Evolutionary conservation across 2,797 vertebrate species (phyloP).

Genomic region (Intellagama lesueurii): DNA sequence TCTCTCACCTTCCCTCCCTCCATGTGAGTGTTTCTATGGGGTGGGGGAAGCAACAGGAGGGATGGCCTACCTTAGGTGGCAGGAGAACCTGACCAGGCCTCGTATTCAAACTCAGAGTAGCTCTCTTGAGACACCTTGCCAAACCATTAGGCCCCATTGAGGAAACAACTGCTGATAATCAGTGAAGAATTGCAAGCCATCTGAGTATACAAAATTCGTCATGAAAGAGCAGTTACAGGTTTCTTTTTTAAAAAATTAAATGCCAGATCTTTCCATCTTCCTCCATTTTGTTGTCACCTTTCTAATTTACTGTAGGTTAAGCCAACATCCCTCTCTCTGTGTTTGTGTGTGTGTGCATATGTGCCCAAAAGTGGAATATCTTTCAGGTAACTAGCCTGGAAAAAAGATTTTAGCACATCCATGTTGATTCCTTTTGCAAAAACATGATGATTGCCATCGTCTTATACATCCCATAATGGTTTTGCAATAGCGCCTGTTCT

Average conservation of each 20-base stretch:
- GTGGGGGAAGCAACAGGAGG: no score
- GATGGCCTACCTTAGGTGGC: no score
- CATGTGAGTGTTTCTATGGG: no score
- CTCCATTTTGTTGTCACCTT: not conserved
- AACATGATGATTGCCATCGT: not conserved
- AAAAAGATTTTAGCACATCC: not conserved
- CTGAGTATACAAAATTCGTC: not conserved
- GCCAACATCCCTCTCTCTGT: not conserved
- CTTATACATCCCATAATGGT: slow-evolving; percentile 2
- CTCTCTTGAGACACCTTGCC: no score
- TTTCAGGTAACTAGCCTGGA: not conserved
- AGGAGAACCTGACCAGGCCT: no score
- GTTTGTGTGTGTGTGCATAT: not conserved
- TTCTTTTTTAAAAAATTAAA: not conserved
- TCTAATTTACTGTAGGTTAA: not conserved
- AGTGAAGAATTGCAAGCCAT: not conserved
- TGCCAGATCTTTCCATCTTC: slow-evolving; percentile 19
- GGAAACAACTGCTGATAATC: not conserved
- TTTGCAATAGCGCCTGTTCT: not conserved
- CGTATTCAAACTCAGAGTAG: no score
- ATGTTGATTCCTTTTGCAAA: not conserved
- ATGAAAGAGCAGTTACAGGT: not conserved
- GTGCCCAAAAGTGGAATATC: not conserved
- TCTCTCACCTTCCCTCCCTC: no score
- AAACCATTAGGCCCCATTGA: not conserved